Evolutionary conservation across 2,113 vertebrate species (phyloP), one percentile per base, ranked within the genome.

Genomic region (Hirundichthys speculiger): DNA sequence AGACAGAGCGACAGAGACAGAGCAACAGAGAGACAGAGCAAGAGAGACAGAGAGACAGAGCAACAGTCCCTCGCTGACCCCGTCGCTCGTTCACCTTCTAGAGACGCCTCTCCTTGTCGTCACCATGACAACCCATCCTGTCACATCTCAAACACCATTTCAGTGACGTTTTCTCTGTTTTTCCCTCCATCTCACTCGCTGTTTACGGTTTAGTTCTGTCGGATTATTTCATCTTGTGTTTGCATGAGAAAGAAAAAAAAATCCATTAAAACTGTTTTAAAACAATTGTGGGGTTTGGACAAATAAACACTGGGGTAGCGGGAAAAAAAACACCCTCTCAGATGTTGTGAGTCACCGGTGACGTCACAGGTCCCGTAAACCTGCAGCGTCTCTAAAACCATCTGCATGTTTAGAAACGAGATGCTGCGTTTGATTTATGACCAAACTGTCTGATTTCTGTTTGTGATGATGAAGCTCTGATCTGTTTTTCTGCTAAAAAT

Each of bases 401-500:
- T 68, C 45, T 64, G 63, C 59, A 22, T 55, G 22, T 62, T 20
- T 45, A 19, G 10, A 18, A 54, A n/a, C 45, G 30, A 14, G 70
- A 68, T 60, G 73, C 61, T 74, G 55, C 51, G 12, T 56, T 53
- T 66, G 56, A 70, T 63, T 72, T 60, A 42, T 30, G 48, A 61
- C 48, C 57, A 41, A 73, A 56, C 5, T 49, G 74, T 82, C 80
- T 88, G 78, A 61, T 69, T 47, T 80, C 4, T 80, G 69, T 83
- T 81, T 84, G 77, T 82, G 77, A 71, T 40, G 67, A 63, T 48
- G 68, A 67, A 64, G 72, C 53, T 53, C 75, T 20, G 21, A 71
- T 78, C 68, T 84, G 86, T 85, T 83, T 79, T 79, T 39, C 24
- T 47, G 77, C 81, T 75, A 79, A 81, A 87, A 89, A 87, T 83